Evolutionary conservation across 2,797 vertebrate species (phyloP).

Genomic region (Corythornis leucogaster): DNA sequence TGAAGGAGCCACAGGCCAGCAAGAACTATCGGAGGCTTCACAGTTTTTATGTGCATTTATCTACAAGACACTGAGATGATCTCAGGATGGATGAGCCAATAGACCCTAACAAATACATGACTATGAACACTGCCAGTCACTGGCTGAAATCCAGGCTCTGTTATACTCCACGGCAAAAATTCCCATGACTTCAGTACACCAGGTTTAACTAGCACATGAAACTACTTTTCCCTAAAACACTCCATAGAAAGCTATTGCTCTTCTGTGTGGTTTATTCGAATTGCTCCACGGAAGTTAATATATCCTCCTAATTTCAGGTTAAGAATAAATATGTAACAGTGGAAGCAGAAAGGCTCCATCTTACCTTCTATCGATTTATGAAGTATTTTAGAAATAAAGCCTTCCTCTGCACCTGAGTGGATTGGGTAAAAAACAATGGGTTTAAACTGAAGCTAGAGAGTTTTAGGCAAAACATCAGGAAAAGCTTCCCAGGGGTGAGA

Average conservation of each 20-base stretch:
- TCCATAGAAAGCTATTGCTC: constrained; percentile 30
- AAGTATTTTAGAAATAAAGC: constrained; percentile 57
- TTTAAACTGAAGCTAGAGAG: constrained; percentile 8
- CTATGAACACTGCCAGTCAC: neutral
- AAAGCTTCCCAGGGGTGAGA: neutral
- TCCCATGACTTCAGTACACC: constrained; percentile 28
- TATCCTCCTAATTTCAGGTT: constrained; percentile 54
- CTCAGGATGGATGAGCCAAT: neutral
- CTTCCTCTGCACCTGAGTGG: constrained; percentile 53
- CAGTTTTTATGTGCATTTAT: neutral
- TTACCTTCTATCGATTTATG: constrained; percentile 53
- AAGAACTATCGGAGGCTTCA: neutral
- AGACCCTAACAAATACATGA: neutral
- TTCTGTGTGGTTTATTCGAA: constrained; percentile 34
- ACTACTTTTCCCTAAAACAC: constrained; percentile 35
- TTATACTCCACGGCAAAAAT: neutral
- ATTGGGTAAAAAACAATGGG: constrained; percentile 4
- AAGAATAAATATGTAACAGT: constrained; percentile 51
- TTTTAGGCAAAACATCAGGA: constrained; percentile 31
- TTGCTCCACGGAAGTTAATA: constrained; percentile 16
- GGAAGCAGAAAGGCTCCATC: constrained; percentile 41
- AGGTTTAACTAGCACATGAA: constrained; percentile 16
- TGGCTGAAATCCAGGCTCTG: constrained; percentile 17
- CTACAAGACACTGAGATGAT: neutral
- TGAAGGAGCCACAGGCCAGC: neutral